Evolutionary conservation across 2,113 vertebrate genomes (phyloP).

Genomic region (Apteryx mantelli): DNA sequence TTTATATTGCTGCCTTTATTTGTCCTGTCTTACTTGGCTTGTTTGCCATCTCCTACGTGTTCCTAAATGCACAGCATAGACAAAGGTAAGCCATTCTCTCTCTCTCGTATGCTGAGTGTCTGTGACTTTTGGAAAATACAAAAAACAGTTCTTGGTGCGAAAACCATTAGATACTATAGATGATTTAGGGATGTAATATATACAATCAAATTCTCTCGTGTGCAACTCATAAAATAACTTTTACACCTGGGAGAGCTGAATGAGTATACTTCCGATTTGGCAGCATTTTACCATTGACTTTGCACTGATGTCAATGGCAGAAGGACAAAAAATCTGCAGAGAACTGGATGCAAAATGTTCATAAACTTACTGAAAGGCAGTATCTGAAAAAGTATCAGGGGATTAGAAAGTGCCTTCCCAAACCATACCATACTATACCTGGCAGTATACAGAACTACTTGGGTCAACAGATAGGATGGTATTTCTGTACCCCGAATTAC

Average conservation of each 20-base stretch:
- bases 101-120: neutral
- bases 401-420: neutral
- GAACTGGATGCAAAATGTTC: slow-evolving; percentile 2
- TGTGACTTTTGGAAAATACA: slow-evolving; percentile 14
- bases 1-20: neutral
- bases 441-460: neutral
- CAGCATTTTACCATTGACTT: slow-evolving; percentile 61
- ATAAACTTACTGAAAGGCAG: slow-evolving; percentile 4
- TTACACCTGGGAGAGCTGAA: slow-evolving; percentile 53
- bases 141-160: neutral
- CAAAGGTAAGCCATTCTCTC: neutral
- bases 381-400: neutral
- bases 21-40: neutral
- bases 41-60: neutral
- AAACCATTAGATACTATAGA: neutral
- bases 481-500: slow-evolving; percentile 15
- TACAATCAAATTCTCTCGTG: slow-evolving; percentile 33
- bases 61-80: neutral
- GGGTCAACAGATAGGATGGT: slow-evolving; percentile 50
- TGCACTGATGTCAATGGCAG: slow-evolving; percentile 35
- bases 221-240: slow-evolving; percentile 58
- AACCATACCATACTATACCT: neutral
- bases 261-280: neutral
- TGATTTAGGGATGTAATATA: slow-evolving; percentile 23
- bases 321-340: slow-evolving; percentile 26